Evolutionary conservation across 2,888 invertebrate genomes (phyloP).

Genomic region (Mesochorus sp.): DNA sequence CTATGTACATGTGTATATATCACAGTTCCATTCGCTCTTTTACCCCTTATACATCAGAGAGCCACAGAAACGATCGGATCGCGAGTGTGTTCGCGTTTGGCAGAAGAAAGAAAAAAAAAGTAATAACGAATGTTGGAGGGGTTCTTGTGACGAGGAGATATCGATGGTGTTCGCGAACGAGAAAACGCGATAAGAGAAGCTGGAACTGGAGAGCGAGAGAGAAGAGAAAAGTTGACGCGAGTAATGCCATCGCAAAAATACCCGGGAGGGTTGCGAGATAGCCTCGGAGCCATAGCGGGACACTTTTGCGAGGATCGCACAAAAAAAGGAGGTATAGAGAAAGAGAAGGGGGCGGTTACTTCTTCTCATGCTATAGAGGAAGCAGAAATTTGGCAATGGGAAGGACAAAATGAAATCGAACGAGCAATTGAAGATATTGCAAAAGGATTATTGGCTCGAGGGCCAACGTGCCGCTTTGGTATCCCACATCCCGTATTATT

Average conservation of each 20-base stretch:
- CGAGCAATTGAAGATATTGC: no score
- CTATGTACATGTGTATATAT: slow-evolving; percentile 21
- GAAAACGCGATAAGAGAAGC: slow-evolving; percentile 59
- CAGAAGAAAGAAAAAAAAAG: slow-evolving; percentile 64
- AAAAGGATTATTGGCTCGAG: neutral
- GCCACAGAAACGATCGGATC: slow-evolving; percentile 37
- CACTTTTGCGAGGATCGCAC: slow-evolving; percentile 1
- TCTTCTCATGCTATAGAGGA: neutral
- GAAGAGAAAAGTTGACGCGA: slow-evolving; percentile 62
- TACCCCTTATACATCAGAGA: neutral
- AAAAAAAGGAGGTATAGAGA: neutral
- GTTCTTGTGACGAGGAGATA: slow-evolving; percentile 71
- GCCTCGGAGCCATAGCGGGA: neutral
- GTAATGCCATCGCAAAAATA: slow-evolving; percentile 56
- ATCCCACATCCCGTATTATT: no score
- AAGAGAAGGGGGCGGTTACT: no score
- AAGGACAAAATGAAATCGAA: no score
- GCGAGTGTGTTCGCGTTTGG: slow-evolving; percentile 58
- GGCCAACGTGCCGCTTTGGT: no score
- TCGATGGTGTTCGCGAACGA: slow-evolving; percentile 62
- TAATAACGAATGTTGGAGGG: slow-evolving; percentile 68
- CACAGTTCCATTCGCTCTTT: slow-evolving; percentile 12
- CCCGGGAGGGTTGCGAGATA: slow-evolving; percentile 40
- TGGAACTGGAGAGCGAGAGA: slow-evolving; percentile 58
- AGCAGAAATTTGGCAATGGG: neutral